Conservation (phyloP, 2,797 vertebrate species). For the Chrysocyon brachyurus region DNA sequence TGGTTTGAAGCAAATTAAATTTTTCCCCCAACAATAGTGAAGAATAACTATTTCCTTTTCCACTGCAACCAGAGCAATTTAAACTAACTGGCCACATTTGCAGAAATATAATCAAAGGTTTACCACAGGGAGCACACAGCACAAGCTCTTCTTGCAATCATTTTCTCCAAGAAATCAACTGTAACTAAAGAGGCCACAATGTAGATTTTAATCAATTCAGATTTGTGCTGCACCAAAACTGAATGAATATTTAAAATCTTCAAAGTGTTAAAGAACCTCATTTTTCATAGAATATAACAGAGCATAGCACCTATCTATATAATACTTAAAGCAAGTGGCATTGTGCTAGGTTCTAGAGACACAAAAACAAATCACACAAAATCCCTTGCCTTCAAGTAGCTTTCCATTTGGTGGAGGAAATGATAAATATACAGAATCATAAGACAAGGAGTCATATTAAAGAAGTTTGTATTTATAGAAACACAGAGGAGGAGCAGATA, state of each 20-base stretch:
- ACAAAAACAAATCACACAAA: background rate
- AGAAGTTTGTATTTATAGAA: background rate
- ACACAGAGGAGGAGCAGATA: background rate
- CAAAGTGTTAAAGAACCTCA: conserved; percentile 2
- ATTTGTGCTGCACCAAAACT: conserved; percentile 63
- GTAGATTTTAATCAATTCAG: background rate
- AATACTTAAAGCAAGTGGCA: background rate
- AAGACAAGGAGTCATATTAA: background rate
- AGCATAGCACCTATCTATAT: background rate
- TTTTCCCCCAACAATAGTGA: conserved; percentile 78
- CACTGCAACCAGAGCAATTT: conserved; percentile 77
- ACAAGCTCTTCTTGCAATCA: conserved; percentile 35
- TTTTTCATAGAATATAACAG: background rate
- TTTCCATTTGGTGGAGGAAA: background rate
- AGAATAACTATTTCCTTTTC: conserved; percentile 77
- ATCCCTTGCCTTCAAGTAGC: background rate
- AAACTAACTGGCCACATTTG: conserved; percentile 62
- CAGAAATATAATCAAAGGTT: conserved; percentile 74
- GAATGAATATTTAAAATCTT: conserved; percentile 23
- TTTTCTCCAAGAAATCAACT: conserved; percentile 55
- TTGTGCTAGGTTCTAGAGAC: background rate
- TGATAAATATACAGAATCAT: background rate
- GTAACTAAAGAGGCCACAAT: background rate
- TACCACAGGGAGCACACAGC: conserved; percentile 50
- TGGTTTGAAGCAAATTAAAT: conserved; percentile 80